Evolutionary conservation across 1,140 invertebrate species (phyloP).

Genomic region (Aphis craccivora): DNA sequence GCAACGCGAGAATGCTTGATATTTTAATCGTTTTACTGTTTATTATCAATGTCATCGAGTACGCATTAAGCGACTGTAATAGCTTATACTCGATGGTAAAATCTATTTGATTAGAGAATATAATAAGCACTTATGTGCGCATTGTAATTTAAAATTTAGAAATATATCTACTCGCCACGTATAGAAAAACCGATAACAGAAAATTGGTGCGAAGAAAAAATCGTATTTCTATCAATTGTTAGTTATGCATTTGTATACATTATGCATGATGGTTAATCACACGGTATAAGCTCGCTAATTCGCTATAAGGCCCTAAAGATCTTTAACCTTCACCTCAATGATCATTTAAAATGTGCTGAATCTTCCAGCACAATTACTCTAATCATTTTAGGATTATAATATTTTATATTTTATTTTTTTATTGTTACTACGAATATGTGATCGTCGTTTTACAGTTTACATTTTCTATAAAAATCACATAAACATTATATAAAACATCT

Average conservation of each 20-base stretch:
- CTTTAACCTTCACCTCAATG: background rate
- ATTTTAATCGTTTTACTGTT: slow-evolving; percentile 4
- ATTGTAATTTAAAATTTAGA: background rate
- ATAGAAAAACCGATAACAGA: background rate
- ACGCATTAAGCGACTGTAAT: background rate
- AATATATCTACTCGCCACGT: background rate
- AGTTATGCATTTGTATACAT: background rate
- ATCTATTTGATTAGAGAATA: background rate
- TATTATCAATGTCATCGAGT: background rate
- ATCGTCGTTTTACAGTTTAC: background rate
- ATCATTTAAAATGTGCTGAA: background rate
- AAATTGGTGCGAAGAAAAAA: background rate
- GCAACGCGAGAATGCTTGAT: background rate
- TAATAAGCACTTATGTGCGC: background rate
- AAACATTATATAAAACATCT: background rate
- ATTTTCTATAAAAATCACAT: background rate
- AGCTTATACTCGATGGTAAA: background rate
- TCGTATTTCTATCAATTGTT: background rate
- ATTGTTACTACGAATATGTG: background rate
- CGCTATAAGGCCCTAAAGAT: background rate
- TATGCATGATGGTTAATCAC: background rate
- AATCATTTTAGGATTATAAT: background rate
- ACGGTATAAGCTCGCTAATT: no score
- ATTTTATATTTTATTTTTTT: background rate
- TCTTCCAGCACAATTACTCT: background rate